Evolutionary conservation across 2,113 vertebrate genomes (phyloP), one percentile per base, ranked within the genome.

Genomic region (Corythornis madagascariensis): DNA sequence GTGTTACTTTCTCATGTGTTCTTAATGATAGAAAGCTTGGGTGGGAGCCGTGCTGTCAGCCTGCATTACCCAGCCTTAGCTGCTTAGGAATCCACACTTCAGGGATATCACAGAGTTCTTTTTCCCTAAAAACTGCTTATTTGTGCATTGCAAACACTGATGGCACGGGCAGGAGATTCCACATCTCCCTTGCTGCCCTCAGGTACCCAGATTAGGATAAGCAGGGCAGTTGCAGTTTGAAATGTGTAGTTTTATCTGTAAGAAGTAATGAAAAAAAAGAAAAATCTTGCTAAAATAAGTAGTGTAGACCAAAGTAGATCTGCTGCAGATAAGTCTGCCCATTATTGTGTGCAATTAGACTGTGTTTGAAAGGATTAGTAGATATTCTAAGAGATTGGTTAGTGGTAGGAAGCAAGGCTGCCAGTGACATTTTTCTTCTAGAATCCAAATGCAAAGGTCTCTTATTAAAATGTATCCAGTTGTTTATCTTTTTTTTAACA

Each of bases 401-500:
- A 86, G 60, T 67, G 20, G 56, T 81, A 74, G 65, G 75, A 91
- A 81, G 45, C 60, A 60, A 90, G 52, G 28, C 69, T 95, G 40
- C 14, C 18, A 52, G 53, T 81, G 65, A 88, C 56, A 5, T 78
- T 63, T 88, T 78, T 81, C 60, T 88, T 78, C n/a, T 16, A 11
- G 69, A 80, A 56, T 74, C 65, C 65, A 81, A 52, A 88, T 78
- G 80, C 73, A 90, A 92, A 75, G 86, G 75, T 91, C 43, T 83
- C 60, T 24, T 77, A 90, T 33, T 90, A 90, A 78, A 91, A 91
- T 83, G 29, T 92, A 90, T 92, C 76, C 60, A 64, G 8, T 86
- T 89, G 83, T 90, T 93, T 67, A 90, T 73, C 48, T 88, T 90
- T 91, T 77, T 38, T 69, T 67, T 91, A 90, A 55, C 43, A 78